Evolutionary conservation across 2,888 invertebrate species (phyloP).

Genomic region (Clepsis dumicolana): DNA sequence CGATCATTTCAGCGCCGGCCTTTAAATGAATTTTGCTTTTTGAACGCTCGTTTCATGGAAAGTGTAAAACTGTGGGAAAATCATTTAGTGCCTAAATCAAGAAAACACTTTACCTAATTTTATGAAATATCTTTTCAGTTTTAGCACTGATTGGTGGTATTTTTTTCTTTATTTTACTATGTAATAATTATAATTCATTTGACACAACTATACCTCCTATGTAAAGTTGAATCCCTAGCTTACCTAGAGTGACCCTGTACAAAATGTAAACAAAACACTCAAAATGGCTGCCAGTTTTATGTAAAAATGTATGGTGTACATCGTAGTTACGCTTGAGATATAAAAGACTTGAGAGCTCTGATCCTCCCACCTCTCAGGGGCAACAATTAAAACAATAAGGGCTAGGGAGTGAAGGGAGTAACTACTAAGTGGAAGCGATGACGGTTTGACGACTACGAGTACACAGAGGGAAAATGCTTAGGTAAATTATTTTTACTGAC

Average conservation of each 20-base stretch:
- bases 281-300: slow-evolving; percentile 58
- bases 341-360: slow-evolving; percentile 74
- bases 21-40: slow-evolving; percentile 18
- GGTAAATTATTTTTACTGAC: slow-evolving; percentile 70
- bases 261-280: slow-evolving; percentile 39
- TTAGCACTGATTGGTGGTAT: background rate
- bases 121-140: background rate
- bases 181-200: background rate
- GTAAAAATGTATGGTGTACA: slow-evolving; percentile 53
- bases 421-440: slow-evolving; percentile 80
- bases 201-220: background rate
- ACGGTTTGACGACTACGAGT: slow-evolving; percentile 60
- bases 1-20: slow-evolving; percentile 33
- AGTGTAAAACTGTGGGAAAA: slow-evolving; percentile 4
- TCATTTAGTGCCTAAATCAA: background rate
- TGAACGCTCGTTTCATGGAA: background rate
- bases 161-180: background rate
- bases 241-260: background rate
- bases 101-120: background rate
- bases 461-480: slow-evolving; percentile 68
- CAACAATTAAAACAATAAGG: slow-evolving; percentile 82
- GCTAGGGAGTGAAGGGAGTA: slow-evolving; percentile 67
- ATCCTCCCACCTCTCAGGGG: slow-evolving; percentile 81
- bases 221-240: background rate
- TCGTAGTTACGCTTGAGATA: slow-evolving; percentile 63